Evolutionary conservation across 2,113 vertebrate genomes (phyloP).

Genomic region (Opisthocomus hoazin): DNA sequence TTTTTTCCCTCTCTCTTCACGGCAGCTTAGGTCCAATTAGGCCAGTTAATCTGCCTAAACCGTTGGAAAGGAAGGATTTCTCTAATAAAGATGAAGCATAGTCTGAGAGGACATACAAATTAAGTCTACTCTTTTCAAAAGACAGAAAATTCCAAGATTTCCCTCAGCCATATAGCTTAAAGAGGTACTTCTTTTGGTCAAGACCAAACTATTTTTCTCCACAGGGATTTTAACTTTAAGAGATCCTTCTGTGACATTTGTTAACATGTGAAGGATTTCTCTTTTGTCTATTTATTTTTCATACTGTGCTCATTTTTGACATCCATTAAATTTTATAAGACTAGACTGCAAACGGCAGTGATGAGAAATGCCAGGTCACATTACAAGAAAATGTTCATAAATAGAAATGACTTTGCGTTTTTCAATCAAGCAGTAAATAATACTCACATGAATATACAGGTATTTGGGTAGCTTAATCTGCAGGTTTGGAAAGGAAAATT

Average conservation of each 20-base stretch:
- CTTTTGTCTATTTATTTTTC: slow-evolving; percentile 66
- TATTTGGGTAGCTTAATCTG: slow-evolving; percentile 25
- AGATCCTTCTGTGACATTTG: slow-evolving; percentile 34
- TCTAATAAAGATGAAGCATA: slow-evolving; percentile 66
- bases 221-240: slow-evolving; percentile 27
- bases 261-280: slow-evolving; percentile 25
- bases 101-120: slow-evolving; percentile 52
- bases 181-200: neutral
- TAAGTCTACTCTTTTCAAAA: slow-evolving; percentile 49
- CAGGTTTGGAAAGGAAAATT: slow-evolving; percentile 45
- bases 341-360: slow-evolving; percentile 55
- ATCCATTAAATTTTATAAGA: slow-evolving; percentile 72
- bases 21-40: slow-evolving; percentile 79
- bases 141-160: slow-evolving; percentile 39
- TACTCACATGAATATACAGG: slow-evolving; percentile 38
- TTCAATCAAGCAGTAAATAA: slow-evolving; percentile 70
- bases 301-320: slow-evolving; percentile 62
- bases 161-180: slow-evolving; percentile 1
- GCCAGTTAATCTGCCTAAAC: slow-evolving; percentile 75
- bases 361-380: slow-evolving; percentile 69
- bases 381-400: slow-evolving; percentile 68
- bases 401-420: slow-evolving; percentile 67
- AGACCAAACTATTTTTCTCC: neutral
- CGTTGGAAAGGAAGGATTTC: slow-evolving; percentile 66
- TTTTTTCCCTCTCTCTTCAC: slow-evolving; percentile 69